Evolutionary conservation across 2,113 vertebrate genomes (phyloP).

Genomic region (Seriola aureovittata): DNA sequence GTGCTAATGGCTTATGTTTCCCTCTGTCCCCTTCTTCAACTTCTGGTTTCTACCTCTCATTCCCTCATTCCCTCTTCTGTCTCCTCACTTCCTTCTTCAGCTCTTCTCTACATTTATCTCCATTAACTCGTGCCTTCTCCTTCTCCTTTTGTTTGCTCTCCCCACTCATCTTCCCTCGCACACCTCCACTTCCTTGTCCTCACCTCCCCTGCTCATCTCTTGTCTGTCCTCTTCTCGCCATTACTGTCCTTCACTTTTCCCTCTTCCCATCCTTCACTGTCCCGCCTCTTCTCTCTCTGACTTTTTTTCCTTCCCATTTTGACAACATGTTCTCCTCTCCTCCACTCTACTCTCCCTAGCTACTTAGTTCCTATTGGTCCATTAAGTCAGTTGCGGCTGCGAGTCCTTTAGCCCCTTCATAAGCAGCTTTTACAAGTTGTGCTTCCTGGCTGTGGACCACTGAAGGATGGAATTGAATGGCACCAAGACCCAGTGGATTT

Average conservation of each 20-base stretch:
- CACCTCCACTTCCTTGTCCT: conserved; percentile 20
- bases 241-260: conserved; percentile 25
- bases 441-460: conserved; percentile 66
- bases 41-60: not conserved
- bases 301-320: not conserved
- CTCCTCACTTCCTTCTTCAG: not conserved
- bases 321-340: not conserved
- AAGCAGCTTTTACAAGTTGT: conserved; percentile 75
- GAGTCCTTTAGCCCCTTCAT: conserved; percentile 62
- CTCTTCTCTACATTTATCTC: conserved; percentile 52
- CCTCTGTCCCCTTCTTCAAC: not conserved
- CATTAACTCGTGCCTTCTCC: conserved; percentile 49
- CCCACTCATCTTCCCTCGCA: conserved; percentile 14
- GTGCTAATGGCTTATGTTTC: not conserved
- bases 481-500: conserved; percentile 64
- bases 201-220: not conserved
- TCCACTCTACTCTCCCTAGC: conserved; percentile 22
- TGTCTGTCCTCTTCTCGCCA: conserved; percentile 34
- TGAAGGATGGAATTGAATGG: conserved; percentile 74
- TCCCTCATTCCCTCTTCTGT: not conserved
- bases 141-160: conserved; percentile 23
- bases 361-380: conserved; percentile 56
- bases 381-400: conserved; percentile 65
- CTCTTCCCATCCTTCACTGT: conserved; percentile 10
- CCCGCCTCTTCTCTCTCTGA: not conserved